phyloP scores from a whole-genome alignment of 2,888 invertebrate species.

The Lordiphosa fenestrarum region DNA sequence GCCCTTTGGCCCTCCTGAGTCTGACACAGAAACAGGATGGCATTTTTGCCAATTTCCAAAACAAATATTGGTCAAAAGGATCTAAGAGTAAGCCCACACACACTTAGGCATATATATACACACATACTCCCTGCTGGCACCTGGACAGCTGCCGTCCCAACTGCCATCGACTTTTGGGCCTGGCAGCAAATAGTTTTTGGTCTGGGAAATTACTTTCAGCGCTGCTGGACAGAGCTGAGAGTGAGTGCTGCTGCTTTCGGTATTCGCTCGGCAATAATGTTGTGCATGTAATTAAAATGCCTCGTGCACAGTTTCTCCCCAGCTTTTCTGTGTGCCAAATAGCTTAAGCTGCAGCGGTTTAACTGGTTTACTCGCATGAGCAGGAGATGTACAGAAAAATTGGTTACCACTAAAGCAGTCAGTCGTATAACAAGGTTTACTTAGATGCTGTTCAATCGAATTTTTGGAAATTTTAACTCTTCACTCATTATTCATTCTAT shows the following conservation, averaged over 20 bases:
- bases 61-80: slow-evolving; percentile 66
- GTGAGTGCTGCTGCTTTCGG: slow-evolving; percentile 1
- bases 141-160: neutral
- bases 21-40: slow-evolving; percentile 4
- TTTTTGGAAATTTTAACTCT: too few species aligned
- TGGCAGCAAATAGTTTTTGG: slow-evolving; percentile 25
- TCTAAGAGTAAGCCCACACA: slow-evolving; percentile 38
- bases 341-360: slow-evolving; percentile 34
- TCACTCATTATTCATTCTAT: too few species aligned
- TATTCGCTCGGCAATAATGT: slow-evolving; percentile 43
- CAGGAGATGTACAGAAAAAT: too few species aligned
- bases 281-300: slow-evolving; percentile 65
- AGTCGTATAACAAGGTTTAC: too few species aligned
- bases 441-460: too few species aligned
- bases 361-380: neutral
- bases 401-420: too few species aligned
- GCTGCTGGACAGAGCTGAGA: slow-evolving; percentile 3
- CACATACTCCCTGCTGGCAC: slow-evolving; percentile 1
- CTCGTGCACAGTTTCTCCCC: slow-evolving; percentile 45
- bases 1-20: slow-evolving; percentile 26
- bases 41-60: slow-evolving; percentile 55
- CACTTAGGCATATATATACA: too few species aligned
- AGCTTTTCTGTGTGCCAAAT: slow-evolving; percentile 35
- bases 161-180: slow-evolving; percentile 18
- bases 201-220: slow-evolving; percentile 22